phyloP scores from a whole-genome alignment of 35 echinoderm and acorn worm genomes.

The Heliocidaris tuberculata region DNA sequence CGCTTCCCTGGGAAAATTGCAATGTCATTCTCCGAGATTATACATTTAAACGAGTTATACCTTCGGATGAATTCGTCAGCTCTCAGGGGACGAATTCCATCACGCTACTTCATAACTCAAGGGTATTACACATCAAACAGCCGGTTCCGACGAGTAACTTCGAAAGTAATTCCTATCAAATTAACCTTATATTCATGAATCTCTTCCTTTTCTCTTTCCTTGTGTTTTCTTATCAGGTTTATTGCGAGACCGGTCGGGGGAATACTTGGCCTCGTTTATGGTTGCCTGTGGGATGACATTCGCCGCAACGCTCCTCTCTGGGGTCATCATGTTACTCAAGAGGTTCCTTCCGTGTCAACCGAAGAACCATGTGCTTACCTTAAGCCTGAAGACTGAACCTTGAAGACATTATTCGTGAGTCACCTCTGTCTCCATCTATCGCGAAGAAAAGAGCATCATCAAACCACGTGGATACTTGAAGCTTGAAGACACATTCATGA shows the following conservation, averaged over 20 bases:
- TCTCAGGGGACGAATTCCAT: not conserved
- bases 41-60: not conserved
- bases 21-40: not conserved
- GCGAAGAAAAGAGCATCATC: not conserved
- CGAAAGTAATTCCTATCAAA: not conserved
- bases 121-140: not conserved
- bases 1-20: not conserved
- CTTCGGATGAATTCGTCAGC: not conserved
- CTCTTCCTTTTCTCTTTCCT: not conserved
- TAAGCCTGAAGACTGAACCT: not conserved
- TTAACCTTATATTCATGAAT: not conserved
- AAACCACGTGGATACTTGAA: not conserved
- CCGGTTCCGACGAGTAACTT: not conserved
- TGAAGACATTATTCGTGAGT: not conserved
- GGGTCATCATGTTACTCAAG: slow-evolving; percentile 8
- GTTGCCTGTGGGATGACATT: slow-evolving; percentile 47
- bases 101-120: not conserved
- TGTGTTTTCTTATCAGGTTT: not conserved
- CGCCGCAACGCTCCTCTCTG: not conserved
- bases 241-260: not conserved
- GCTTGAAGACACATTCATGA: not conserved
- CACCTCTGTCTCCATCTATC: not conserved
- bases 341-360: not conserved
- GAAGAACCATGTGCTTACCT: not conserved
- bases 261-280: slow-evolving; percentile 41